These are phyloP conservation scores for Amblyteles armatorius DNA, from an alignment of 2,888 invertebrate genomes.

Conservation along the genomic window DNA sequence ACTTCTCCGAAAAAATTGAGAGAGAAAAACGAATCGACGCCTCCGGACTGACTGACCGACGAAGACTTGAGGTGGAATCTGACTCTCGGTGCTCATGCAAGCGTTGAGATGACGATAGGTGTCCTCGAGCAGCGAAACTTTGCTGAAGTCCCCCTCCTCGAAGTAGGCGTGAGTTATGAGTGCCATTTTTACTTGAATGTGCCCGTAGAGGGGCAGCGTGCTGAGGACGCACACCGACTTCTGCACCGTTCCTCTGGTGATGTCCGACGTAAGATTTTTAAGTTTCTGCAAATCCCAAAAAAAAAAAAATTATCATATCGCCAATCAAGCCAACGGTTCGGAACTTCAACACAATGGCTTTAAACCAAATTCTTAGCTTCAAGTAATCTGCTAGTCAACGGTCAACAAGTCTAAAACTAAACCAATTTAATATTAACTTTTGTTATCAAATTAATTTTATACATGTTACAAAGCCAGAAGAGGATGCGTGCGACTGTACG, in stretches of 20 bases:
- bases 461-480: too few species aligned
- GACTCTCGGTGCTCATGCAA: slow-evolving; percentile 88
- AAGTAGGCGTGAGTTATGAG: slow-evolving; percentile 99
- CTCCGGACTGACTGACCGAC: slow-evolving; percentile 86
- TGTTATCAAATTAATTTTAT: too few species aligned
- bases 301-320: neutral
- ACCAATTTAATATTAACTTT: too few species aligned
- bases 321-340: neutral
- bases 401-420: too few species aligned
- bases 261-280: slow-evolving; percentile 95
- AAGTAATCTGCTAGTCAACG: too few species aligned
- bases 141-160: slow-evolving; percentile 96
- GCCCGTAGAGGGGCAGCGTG: slow-evolving; percentile 95
- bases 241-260: slow-evolving; percentile 98
- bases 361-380: too few species aligned
- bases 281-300: slow-evolving; percentile 89
- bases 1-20: too few species aligned
- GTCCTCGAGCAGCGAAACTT: slow-evolving; percentile 94
- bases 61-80: slow-evolving; percentile 88
- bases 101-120: slow-evolving; percentile 96
- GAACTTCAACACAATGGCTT: neutral
- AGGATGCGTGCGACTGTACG: too few species aligned
- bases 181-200: slow-evolving; percentile 97
- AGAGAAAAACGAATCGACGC: neutral
- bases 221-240: slow-evolving; percentile 99